These are phyloP conservation scores for Stictonetta naevosa DNA, from an alignment of 2,113 vertebrate genomes.

Conservation along the genomic window DNA sequence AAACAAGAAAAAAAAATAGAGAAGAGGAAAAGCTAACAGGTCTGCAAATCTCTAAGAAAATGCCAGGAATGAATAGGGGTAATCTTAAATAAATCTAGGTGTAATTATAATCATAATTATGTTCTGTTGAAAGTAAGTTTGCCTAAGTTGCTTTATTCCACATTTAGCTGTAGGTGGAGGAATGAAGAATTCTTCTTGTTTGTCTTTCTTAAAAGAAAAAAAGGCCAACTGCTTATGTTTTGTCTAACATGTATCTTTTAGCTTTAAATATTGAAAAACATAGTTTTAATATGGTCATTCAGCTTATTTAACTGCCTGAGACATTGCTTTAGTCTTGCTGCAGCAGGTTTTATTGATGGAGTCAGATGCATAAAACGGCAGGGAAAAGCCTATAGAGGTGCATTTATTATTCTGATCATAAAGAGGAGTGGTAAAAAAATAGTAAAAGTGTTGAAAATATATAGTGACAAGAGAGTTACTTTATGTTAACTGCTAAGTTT, in stretches of 20 bases:
- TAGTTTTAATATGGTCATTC: neutral
- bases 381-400: neutral
- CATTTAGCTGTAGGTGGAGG: neutral
- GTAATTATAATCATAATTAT: slow-evolving; percentile 6
- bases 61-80: neutral
- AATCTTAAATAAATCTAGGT: slow-evolving; percentile 10
- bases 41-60: slow-evolving; percentile 69
- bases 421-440: slow-evolving; percentile 9
- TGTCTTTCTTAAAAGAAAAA: neutral
- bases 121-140: slow-evolving; percentile 21
- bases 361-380: slow-evolving; percentile 1
- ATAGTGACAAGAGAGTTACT: slow-evolving; percentile 20
- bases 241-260: neutral
- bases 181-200: slow-evolving; percentile 17
- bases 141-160: slow-evolving; percentile 1
- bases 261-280: neutral
- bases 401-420: slow-evolving; percentile 49
- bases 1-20: slow-evolving; percentile 21
- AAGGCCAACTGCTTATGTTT: neutral
- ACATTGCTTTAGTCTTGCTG: slow-evolving; percentile 1
- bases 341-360: slow-evolving; percentile 38
- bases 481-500: slow-evolving; percentile 39
- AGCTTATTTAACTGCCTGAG: neutral
- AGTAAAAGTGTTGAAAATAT: slow-evolving; percentile 40
- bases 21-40: slow-evolving; percentile 44